Conservation (phyloP, 2,888 invertebrate genomes). For the Ophion ventricosus region DNA sequence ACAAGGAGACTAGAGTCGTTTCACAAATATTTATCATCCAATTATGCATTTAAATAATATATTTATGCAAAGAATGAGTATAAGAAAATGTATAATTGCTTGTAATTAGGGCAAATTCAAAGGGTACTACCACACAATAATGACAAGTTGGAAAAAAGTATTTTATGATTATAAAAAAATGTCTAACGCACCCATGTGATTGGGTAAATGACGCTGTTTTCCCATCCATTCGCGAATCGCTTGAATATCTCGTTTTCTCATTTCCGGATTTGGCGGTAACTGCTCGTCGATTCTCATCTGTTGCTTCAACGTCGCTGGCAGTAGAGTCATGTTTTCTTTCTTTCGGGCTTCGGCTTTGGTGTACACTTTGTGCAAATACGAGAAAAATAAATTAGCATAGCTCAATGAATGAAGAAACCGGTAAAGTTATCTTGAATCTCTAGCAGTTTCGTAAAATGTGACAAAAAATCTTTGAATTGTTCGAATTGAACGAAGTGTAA, state of each 20-base stretch:
- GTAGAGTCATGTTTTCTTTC: slow-evolving; percentile 75
- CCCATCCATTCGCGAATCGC: slow-evolving; percentile 80
- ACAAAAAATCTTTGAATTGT: too few species aligned
- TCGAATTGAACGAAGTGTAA: too few species aligned
- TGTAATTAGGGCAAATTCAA: too few species aligned
- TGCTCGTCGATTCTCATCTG: slow-evolving; percentile 79
- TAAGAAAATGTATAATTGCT: too few species aligned
- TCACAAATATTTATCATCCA: too few species aligned
- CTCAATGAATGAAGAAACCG: too few species aligned
- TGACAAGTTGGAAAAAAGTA: not conserved
- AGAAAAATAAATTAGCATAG: not conserved
- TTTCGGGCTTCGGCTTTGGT: not conserved
- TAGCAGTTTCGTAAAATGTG: too few species aligned
- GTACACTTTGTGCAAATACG: not conserved
- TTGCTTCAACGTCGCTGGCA: slow-evolving; percentile 80
- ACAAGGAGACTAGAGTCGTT: too few species aligned
- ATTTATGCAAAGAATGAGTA: too few species aligned
- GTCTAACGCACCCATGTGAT: slow-evolving; percentile 78
- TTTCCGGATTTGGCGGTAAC: slow-evolving; percentile 77
- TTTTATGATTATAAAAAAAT: not conserved
- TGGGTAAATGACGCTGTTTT: slow-evolving; percentile 81
- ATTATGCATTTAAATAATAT: too few species aligned
- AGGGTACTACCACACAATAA: too few species aligned
- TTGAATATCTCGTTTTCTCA: slow-evolving; percentile 77
- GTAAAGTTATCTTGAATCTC: too few species aligned